A percentile compares a stretch with the other conserved stretches of the same genome.
phyloP scores from a whole-genome alignment of 2,888 invertebrate genomes.

The Ochropleura leucogaster region DNA sequence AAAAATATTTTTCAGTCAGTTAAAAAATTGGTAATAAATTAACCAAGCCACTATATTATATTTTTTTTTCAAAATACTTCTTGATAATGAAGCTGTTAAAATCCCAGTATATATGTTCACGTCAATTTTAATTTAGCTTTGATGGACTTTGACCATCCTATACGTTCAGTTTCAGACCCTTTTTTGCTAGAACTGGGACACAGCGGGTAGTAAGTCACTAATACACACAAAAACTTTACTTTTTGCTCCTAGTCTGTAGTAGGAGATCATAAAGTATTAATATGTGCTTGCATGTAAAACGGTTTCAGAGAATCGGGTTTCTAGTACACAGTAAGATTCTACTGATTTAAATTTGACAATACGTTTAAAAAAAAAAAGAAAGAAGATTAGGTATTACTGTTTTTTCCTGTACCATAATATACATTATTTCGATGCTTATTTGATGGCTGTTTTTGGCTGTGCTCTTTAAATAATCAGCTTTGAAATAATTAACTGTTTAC shows the following conservation, averaged over 20 bases:
- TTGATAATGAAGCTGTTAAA: background rate
- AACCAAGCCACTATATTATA: background rate
- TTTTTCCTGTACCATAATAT: too few relatives aligned
- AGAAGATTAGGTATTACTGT: too few relatives aligned
- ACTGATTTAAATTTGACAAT: background rate
- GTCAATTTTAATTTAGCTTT: conserved; percentile 13
- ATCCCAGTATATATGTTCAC: background rate
- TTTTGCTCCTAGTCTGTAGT: conserved; percentile 19
- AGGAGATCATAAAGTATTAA: background rate
- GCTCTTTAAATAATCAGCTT: too few relatives aligned
- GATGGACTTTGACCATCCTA: conserved; percentile 10
- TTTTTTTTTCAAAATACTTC: background rate
- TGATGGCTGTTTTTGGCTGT: too few relatives aligned
- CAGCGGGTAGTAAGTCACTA: background rate
- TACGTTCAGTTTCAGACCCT: conserved; percentile 1
- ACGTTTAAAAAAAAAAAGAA: too few relatives aligned
- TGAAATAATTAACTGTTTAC: too few relatives aligned
- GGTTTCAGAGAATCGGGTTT: background rate
- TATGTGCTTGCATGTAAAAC: background rate
- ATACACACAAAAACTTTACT: conserved; percentile 15
- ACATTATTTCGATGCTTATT: too few relatives aligned
- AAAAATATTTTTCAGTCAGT: background rate
- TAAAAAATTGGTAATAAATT: background rate
- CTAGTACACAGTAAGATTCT: background rate
- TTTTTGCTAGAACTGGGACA: conserved; percentile 21